phyloP scores from a whole-genome alignment of 2,113 vertebrate genomes.

The Lichenostomus cassidix region DNA sequence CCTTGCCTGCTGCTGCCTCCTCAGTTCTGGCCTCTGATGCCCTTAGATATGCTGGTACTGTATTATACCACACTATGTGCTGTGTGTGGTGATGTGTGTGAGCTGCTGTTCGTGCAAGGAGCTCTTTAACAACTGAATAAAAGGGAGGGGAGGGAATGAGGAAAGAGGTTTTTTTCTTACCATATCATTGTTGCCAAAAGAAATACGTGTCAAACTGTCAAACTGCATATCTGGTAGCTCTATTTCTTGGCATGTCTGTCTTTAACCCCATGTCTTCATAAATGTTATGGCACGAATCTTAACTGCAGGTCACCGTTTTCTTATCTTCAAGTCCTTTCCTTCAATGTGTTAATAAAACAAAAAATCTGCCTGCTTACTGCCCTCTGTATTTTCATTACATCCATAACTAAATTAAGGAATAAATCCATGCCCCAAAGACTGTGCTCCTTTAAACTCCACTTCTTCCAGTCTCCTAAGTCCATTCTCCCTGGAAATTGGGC shows the following conservation, averaged over 20 bases:
- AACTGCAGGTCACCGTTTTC: background rate
- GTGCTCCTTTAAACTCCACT: background rate
- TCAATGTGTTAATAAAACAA: background rate
- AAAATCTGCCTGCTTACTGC: background rate
- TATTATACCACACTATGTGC: background rate
- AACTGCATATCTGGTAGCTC: background rate
- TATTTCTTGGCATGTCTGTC: background rate
- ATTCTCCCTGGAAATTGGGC: background rate
- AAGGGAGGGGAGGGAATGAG: fast-evolving
- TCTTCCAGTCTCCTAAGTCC: background rate
- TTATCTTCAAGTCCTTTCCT: background rate
- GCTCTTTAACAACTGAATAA: background rate
- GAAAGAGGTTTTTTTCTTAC: background rate
- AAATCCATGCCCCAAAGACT: background rate
- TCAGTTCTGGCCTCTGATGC: background rate
- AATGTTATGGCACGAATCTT: background rate
- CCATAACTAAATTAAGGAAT: background rate
- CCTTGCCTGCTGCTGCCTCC: background rate
- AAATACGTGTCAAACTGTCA: background rate
- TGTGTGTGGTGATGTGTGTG: background rate
- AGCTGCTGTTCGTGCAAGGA: background rate
- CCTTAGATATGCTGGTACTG: background rate
- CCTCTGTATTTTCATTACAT: background rate
- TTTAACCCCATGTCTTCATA: background rate
- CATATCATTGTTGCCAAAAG: background rate